Percentiles rank a stretch among this genome's conserved stretches.
Conservation (phyloP, 2,888 invertebrate species). For the Noctua comes region DNA sequence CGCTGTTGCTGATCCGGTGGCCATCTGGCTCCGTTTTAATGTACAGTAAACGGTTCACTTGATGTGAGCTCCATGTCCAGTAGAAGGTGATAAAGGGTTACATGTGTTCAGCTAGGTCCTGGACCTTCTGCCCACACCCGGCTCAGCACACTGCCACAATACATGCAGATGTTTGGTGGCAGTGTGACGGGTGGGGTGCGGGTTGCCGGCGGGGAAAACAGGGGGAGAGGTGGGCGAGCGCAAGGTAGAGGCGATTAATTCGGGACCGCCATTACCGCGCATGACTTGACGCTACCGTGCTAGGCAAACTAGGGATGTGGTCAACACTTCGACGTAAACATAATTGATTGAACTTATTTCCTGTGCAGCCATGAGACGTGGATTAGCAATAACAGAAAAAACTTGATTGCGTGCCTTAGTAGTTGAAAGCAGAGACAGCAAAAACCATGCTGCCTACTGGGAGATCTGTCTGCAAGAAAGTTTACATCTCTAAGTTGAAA, state of each 20-base stretch:
- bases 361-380: neutral
- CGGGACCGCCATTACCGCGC: slow-evolving; percentile 77
- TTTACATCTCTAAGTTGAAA: neutral
- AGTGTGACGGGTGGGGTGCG: slow-evolving; percentile 14
- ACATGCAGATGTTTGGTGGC: neutral
- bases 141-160: neutral
- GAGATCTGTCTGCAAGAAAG: neutral
- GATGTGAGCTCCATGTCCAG: neutral
- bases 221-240: slow-evolving; percentile 46
- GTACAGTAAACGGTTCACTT: neutral
- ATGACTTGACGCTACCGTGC: slow-evolving; percentile 78
- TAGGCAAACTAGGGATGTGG: slow-evolving; percentile 65
- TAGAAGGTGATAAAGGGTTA: neutral
- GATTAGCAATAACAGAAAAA: neutral
- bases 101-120: neutral
- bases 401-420: neutral
- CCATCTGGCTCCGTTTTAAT: neutral
- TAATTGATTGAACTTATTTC: slow-evolving; percentile 6
- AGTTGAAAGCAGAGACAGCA: neutral
- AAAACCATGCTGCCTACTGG: neutral
- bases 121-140: slow-evolving; percentile 20
- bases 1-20: neutral
- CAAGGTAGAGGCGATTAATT: slow-evolving; percentile 69
- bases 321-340: neutral
- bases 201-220: neutral